These are phyloP conservation scores for Dysdera silvatica DNA, from an alignment of 1,140 invertebrate species.

Conservation along the genomic window DNA sequence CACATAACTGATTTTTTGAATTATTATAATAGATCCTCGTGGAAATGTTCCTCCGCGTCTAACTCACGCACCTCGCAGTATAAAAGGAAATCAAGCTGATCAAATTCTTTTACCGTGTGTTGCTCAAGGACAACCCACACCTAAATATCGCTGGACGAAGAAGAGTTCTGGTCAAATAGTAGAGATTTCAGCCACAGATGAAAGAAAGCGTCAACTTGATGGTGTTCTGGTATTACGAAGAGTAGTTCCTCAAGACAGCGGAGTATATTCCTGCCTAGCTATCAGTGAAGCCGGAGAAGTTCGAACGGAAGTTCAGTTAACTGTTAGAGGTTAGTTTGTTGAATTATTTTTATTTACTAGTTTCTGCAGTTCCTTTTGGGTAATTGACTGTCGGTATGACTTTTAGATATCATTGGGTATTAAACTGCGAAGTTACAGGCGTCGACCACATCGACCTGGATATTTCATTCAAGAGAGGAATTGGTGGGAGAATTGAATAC, in stretches of 20 bases:
- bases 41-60: constrained; percentile 59
- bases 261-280: constrained; percentile 42
- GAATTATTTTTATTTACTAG: background rate
- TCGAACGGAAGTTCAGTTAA: constrained; percentile 30
- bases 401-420: no score
- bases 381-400: no score
- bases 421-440: no score
- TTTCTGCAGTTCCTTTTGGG: no score
- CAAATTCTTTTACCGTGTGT: constrained; percentile 40
- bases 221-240: constrained; percentile 41
- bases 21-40: constrained; percentile 49
- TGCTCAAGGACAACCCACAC: constrained; percentile 38
- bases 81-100: constrained; percentile 43
- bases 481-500: no score
- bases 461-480: no score
- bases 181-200: constrained; percentile 18
- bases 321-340: constrained; percentile 18
- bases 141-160: constrained; percentile 32
- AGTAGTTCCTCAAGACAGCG: constrained; percentile 41
- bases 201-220: constrained; percentile 14
- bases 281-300: constrained; percentile 40
- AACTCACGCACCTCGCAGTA: constrained; percentile 53
- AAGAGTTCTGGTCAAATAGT: constrained; percentile 18
- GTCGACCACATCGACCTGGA: no score
- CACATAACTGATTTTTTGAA: constrained; percentile 37